Percentiles rank a stretch among this genome's conserved stretches.
These are phyloP conservation scores for Chrysomallon squamiferum DNA, from an alignment of 1,140 invertebrate genomes.

Conservation along the genomic window DNA sequence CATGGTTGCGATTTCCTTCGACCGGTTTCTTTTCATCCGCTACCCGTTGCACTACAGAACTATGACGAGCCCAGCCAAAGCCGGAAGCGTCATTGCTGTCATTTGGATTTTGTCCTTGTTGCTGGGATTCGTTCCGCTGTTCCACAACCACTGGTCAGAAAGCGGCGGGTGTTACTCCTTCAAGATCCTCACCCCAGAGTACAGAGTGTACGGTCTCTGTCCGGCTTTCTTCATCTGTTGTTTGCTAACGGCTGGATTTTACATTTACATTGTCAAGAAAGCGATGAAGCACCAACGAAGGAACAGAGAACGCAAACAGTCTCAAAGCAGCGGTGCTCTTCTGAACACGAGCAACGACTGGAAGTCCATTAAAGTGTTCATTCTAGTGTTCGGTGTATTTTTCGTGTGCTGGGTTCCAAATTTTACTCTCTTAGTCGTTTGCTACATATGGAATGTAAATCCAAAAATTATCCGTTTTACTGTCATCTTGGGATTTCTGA, in stretches of 20 bases:
- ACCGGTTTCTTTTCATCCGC: background rate
- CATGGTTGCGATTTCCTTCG: slow-evolving; percentile 4
- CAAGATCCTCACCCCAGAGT: background rate
- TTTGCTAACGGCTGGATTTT: background rate
- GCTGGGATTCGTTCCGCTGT: background rate
- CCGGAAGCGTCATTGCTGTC: background rate
- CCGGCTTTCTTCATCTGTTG: background rate
- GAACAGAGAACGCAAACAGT: background rate
- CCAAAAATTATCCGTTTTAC: background rate
- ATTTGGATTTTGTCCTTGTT: slow-evolving; percentile 2
- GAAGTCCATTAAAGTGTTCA: slow-evolving; percentile 3
- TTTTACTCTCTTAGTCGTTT: background rate
- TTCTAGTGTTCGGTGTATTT: slow-evolving; percentile 6
- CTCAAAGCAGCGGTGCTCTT: background rate
- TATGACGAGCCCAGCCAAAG: background rate
- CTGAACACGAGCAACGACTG: background rate
- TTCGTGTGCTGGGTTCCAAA: background rate
- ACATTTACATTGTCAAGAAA: slow-evolving; percentile 1
- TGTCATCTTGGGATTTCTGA: background rate
- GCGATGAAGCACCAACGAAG: background rate
- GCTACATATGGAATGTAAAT: background rate
- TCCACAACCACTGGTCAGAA: background rate
- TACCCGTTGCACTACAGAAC: slow-evolving; percentile 5
- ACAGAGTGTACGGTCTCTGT: background rate
- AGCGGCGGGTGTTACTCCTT: background rate